phyloP scores from a whole-genome alignment of 2,888 invertebrate species.

The Megalurothrips usitatus region DNA sequence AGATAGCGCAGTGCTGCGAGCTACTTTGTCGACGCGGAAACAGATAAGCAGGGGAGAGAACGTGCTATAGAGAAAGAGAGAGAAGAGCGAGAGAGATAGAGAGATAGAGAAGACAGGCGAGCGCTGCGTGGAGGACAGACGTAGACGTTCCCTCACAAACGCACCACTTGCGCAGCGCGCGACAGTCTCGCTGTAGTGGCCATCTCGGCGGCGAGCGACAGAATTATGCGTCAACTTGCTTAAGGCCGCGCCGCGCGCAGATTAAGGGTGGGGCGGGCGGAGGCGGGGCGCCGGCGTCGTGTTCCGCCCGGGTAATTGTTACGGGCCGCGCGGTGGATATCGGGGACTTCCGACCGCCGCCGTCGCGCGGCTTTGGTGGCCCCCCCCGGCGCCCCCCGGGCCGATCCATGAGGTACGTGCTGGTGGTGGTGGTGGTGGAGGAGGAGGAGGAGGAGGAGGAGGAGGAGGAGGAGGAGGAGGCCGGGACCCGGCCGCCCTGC shows the following conservation, averaged over 20 bases:
- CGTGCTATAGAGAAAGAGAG: background rate
- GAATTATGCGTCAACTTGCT: slow-evolving; percentile 1
- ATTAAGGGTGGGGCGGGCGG: background rate
- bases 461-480: too few relatives aligned
- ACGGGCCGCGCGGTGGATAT: too few relatives aligned
- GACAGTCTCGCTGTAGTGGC: background rate
- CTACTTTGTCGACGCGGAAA: too few relatives aligned
- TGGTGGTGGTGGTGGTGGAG: too few relatives aligned
- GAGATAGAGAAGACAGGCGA: background rate
- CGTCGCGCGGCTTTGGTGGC: too few relatives aligned
- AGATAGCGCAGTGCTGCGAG: too few relatives aligned
- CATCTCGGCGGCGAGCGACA: background rate
- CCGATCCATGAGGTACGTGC: too few relatives aligned
- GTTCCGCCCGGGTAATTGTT: background rate
- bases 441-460: too few relatives aligned
- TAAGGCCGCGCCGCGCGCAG: background rate
- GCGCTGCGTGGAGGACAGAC: background rate
- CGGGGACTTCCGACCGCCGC: too few relatives aligned
- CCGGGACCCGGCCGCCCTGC: background rate
- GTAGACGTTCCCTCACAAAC: too few relatives aligned
- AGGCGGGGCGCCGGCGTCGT: background rate
- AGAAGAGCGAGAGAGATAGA: background rate
- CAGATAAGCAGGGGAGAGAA: background rate
- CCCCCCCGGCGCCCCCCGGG: too few relatives aligned
- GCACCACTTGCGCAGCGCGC: too few relatives aligned